Conservation (phyloP, 2,113 vertebrate genomes). For the Aspiorhynchus laticeps region DNA sequence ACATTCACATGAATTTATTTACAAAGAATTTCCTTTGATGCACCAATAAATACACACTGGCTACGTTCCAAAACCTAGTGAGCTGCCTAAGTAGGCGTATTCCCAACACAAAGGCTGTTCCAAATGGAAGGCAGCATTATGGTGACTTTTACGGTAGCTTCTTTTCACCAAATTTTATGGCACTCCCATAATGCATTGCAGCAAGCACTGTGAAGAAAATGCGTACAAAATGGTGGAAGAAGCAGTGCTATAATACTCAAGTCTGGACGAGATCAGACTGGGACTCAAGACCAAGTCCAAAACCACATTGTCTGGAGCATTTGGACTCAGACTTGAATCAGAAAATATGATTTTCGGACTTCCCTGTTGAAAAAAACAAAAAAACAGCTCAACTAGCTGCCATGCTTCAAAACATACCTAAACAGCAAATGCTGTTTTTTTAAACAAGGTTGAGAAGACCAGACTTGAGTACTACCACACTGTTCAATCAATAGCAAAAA, state of each 20-base stretch:
- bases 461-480: too few species aligned
- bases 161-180: background rate
- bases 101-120: background rate
- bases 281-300: too few species aligned
- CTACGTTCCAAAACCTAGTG: background rate
- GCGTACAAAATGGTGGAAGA: background rate
- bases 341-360: background rate
- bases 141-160: background rate
- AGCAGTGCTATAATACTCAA: background rate
- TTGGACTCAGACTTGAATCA: background rate
- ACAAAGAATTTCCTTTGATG: background rate
- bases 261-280: background rate
- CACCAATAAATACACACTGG: slow-evolving; percentile 1
- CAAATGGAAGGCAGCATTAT: background rate
- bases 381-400: too few species aligned
- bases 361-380: too few species aligned
- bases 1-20: background rate
- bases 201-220: background rate
- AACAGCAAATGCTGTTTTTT: too few species aligned
- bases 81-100: background rate
- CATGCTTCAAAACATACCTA: too few species aligned
- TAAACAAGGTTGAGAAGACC: too few species aligned
- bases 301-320: background rate
- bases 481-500: background rate
- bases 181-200: background rate